Conservation (phyloP, 2,113 vertebrate species). For the Silurus glanis region DNA sequence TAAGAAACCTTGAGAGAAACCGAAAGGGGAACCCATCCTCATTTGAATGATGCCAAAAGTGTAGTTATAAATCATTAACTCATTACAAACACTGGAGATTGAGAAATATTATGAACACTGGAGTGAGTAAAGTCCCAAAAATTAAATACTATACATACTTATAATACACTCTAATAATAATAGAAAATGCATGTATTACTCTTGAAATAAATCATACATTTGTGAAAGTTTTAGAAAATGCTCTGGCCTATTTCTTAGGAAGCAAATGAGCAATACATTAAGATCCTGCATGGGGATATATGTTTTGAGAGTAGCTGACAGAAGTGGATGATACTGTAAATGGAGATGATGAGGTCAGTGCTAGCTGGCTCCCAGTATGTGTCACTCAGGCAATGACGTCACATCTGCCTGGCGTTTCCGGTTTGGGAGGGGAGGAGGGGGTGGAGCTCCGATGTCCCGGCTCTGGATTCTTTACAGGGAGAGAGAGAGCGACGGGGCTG, state of each 20-base stretch:
- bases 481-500: constrained; percentile 54
- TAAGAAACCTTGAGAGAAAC: too few species aligned
- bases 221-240: background rate
- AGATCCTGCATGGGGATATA: background rate
- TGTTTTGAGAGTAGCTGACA: background rate
- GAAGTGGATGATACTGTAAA: background rate
- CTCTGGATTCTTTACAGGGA: constrained; percentile 56
- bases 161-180: too few species aligned
- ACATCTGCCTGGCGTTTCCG: constrained; percentile 68
- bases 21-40: too few species aligned
- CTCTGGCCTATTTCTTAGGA: background rate
- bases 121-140: too few species aligned
- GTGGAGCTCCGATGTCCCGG: constrained; percentile 62
- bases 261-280: background rate
- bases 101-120: too few species aligned
- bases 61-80: too few species aligned
- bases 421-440: constrained; percentile 68
- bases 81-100: too few species aligned
- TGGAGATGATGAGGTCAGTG: constrained; percentile 58
- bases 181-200: too few species aligned
- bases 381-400: constrained; percentile 72
- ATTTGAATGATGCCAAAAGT: too few species aligned
- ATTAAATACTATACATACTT: too few species aligned
- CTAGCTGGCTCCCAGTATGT: constrained; percentile 59
- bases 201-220: background rate